These are phyloP conservation scores for Pegoplata infirma DNA, from an alignment of 2,888 invertebrate species.

Conservation along the genomic window DNA sequence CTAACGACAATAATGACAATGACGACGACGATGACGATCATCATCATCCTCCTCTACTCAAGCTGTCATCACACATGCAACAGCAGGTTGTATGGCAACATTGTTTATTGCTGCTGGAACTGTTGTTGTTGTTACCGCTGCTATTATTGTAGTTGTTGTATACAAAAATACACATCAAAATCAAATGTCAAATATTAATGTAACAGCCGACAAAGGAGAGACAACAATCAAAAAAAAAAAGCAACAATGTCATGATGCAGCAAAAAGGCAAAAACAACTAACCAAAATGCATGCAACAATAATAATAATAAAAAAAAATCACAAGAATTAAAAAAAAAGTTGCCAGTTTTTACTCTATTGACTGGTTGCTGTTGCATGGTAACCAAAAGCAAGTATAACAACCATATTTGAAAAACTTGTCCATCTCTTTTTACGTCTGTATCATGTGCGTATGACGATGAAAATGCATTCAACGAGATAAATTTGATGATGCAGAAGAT, in stretches of 20 bases:
- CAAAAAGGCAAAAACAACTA: too few species aligned
- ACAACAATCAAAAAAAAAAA: slow-evolving; percentile 54
- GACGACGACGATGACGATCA: not conserved
- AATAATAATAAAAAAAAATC: not conserved
- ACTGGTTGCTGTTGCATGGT: slow-evolving; percentile 15
- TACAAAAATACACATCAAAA: slow-evolving; percentile 59
- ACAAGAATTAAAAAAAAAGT: slow-evolving; percentile 7
- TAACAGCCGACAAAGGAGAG: slow-evolving; percentile 62
- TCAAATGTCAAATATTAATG: slow-evolving; percentile 63
- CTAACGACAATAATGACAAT: slow-evolving; percentile 42
- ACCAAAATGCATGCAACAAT: too few species aligned
- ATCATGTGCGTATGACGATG: slow-evolving; percentile 42
- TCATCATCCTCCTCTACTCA: slow-evolving; percentile 28
- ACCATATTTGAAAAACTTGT: slow-evolving; percentile 53
- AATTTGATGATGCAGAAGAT: not conserved
- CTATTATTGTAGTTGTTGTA: too few species aligned
- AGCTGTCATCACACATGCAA: slow-evolving; percentile 54
- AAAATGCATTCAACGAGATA: slow-evolving; percentile 8
- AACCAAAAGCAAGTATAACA: slow-evolving; percentile 24
- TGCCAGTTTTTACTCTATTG: slow-evolving; percentile 8
- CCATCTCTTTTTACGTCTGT: slow-evolving; percentile 58
- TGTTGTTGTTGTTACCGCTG: too few species aligned
- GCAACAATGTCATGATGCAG: slow-evolving; percentile 59
- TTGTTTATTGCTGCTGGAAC: slow-evolving; percentile 32
- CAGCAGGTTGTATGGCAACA: slow-evolving; percentile 43